Conservation (phyloP, 2,888 invertebrate genomes). For the Polia nebulosa region DNA sequence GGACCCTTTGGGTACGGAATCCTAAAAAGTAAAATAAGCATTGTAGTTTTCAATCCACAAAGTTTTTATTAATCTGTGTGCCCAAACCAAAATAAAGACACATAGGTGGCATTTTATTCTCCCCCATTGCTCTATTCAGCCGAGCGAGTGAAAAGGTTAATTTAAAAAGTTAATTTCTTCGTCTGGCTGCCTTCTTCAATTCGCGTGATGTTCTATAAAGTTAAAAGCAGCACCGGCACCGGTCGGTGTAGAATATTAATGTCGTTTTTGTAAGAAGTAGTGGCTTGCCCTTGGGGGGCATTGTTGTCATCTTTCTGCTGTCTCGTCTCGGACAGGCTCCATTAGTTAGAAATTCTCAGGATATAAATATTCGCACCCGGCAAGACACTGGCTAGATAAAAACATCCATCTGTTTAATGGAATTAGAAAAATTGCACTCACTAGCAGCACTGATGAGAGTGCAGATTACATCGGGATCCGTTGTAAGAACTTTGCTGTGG, state of each 20-base stretch:
- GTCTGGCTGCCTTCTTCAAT: conserved; percentile 73
- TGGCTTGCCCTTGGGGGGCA: conserved; percentile 73
- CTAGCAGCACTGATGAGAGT: conserved; percentile 27
- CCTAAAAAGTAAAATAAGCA: neutral
- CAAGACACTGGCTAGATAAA: conserved; percentile 47
- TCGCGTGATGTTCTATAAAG: conserved; percentile 78
- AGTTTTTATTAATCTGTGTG: conserved; percentile 36
- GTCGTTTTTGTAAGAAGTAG: conserved; percentile 79
- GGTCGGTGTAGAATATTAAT: conserved; percentile 81
- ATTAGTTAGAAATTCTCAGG: conserved; percentile 83
- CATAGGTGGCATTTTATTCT: conserved; percentile 58
- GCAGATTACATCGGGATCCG: conserved; percentile 24
- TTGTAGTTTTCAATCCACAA: conserved; percentile 10
- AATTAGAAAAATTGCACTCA: conserved; percentile 56
- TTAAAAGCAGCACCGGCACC: conserved; percentile 76
- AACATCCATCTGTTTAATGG: conserved; percentile 65
- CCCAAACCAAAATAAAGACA: conserved; percentile 48
- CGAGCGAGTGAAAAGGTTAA: conserved; percentile 68
- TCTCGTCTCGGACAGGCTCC: conserved; percentile 81
- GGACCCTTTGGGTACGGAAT: too few relatives aligned
- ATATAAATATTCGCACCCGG: conserved; percentile 74
- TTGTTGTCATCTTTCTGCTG: conserved; percentile 81
- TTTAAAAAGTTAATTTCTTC: conserved; percentile 77
- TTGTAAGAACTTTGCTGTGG: neutral
- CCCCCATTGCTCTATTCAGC: conserved; percentile 50